These are phyloP conservation scores for Caenorhabditis japonica DNA, from an alignment of 2,888 invertebrate genomes.

Conservation along the genomic window DNA sequence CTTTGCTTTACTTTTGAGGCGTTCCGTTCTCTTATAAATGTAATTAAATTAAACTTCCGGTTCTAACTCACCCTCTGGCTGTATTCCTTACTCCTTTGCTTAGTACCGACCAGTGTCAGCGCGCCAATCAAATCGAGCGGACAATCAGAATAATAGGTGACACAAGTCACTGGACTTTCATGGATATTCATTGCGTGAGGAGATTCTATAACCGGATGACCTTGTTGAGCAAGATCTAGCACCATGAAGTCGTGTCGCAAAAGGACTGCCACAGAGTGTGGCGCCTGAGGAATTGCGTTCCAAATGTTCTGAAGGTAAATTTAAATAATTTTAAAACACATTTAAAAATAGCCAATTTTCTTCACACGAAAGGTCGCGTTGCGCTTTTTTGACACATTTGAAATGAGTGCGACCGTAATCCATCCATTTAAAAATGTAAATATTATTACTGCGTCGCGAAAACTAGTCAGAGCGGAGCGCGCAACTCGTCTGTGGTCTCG, in stretches of 20 bases:
- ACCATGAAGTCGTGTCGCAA: slow-evolving; percentile 97
- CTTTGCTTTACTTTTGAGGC: not conserved
- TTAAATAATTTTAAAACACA: not conserved
- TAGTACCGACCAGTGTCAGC: slow-evolving; percentile 90
- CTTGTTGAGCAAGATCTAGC: slow-evolving; percentile 92
- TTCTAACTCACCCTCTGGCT: slow-evolving; percentile 69
- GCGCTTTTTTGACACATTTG: too few species aligned
- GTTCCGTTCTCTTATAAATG: not conserved
- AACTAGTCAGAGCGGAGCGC: too few species aligned
- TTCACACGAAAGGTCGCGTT: too few species aligned
- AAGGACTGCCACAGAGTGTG: slow-evolving; percentile 95
- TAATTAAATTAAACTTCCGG: not conserved
- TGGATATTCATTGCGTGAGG: slow-evolving; percentile 99
- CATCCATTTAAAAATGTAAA: too few species aligned
- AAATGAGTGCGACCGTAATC: too few species aligned
- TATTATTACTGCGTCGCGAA: too few species aligned
- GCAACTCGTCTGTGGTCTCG: too few species aligned
- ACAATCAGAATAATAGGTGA: slow-evolving; percentile 96
- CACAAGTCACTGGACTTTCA: slow-evolving; percentile 97
- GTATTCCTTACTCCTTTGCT: slow-evolving; percentile 81
- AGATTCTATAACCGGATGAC: slow-evolving; percentile 98
- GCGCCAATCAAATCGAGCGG: slow-evolving; percentile 97
- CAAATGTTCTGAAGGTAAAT: slow-evolving; percentile 52
- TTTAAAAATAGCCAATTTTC: not conserved
- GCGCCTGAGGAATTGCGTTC: slow-evolving; percentile 87